Evolutionary conservation across 1,140 invertebrate genomes (phyloP).

Genomic region (Eubasilissa regina): DNA sequence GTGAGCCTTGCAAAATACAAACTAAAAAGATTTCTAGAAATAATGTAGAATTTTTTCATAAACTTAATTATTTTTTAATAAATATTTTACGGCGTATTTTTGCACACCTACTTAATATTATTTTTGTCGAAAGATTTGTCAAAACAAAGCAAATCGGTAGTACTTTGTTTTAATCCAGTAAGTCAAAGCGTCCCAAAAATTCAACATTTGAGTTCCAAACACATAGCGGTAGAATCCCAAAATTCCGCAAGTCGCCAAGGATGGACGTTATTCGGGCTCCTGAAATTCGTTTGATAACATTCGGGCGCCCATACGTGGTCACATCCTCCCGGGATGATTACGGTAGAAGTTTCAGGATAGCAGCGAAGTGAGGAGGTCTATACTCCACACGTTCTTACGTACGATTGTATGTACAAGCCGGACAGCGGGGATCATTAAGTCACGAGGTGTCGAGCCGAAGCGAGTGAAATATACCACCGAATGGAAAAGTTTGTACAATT

Average conservation of each 20-base stretch:
- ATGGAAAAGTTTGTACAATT: conserved; percentile 1
- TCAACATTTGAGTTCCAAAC: not conserved
- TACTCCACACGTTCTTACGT: conserved; percentile 2
- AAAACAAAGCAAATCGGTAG: no score
- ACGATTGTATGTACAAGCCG: conserved; percentile 31
- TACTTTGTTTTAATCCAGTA: not conserved
- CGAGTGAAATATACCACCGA: not conserved
- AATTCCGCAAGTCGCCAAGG: not conserved
- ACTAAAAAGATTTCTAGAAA: no score
- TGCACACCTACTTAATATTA: no score
- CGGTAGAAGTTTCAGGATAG: conserved; percentile 35
- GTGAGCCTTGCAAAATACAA: no score
- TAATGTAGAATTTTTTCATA: no score
- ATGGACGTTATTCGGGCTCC: conserved; percentile 16
- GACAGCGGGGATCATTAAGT: conserved; percentile 39
- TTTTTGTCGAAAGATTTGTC: no score
- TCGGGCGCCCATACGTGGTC: conserved; percentile 22
- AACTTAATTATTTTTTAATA: no score
- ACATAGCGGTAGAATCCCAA: not conserved
- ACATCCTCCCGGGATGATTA: conserved; percentile 36
- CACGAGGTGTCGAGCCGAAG: not conserved
- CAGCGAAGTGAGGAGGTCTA: conserved; percentile 29
- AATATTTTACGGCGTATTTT: no score
- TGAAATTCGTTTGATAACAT: conserved; percentile 22
- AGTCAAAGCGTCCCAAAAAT: not conserved